These are phyloP conservation scores for Jacana jacana DNA, from an alignment of 2,113 vertebrate species.

Conservation along the genomic window DNA sequence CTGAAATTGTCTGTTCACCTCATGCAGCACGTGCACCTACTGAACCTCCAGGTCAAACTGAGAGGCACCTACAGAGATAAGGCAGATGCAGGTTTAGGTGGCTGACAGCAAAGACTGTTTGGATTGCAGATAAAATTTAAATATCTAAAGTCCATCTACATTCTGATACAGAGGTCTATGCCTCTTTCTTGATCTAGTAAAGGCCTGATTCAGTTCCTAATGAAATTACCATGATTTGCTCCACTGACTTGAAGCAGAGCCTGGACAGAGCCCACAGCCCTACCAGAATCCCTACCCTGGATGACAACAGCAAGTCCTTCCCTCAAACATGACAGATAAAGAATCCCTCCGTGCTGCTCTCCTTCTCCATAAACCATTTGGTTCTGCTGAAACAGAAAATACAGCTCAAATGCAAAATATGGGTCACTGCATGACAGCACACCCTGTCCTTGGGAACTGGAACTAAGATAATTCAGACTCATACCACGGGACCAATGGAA, in stretches of 20 bases:
- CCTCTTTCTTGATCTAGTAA: not conserved
- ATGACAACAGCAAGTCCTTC: not conserved
- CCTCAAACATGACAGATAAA: not conserved
- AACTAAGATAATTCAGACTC: not conserved
- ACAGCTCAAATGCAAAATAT: not conserved
- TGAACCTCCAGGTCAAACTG: not conserved
- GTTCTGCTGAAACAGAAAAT: slow-evolving; percentile 1
- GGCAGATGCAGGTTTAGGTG: not conserved
- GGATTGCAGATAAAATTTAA: not conserved
- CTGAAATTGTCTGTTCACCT: not conserved
- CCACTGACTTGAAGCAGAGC: not conserved
- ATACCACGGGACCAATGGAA: not conserved
- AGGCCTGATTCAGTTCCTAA: not conserved
- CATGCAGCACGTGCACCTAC: not conserved
- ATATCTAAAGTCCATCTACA: not conserved
- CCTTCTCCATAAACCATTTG: not conserved
- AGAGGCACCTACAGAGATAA: not conserved
- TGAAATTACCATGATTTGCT: slow-evolving; percentile 19
- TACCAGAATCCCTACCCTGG: not conserved
- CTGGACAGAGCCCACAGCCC: not conserved
- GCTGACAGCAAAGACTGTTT: not conserved
- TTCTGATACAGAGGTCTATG: not conserved
- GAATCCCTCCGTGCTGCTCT: not conserved
- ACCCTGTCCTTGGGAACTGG: not conserved
- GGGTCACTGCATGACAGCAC: not conserved